Evolutionary conservation across 2,888 invertebrate genomes (phyloP).

Genomic region (Dascillus cervinus): DNA sequence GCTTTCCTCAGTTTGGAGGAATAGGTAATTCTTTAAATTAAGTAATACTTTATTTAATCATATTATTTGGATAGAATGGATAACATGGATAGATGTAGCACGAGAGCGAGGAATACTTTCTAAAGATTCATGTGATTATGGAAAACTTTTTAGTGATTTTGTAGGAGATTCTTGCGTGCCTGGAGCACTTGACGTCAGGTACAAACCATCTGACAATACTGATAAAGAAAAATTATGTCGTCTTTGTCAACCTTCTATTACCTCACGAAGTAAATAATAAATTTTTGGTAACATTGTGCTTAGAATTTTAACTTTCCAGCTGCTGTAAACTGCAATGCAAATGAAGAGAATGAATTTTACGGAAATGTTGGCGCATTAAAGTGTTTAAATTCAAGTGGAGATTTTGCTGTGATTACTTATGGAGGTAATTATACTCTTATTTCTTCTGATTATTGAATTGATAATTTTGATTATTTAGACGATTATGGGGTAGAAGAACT

Average conservation of each 20-base stretch:
- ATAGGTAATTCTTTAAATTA: conserved; percentile 44
- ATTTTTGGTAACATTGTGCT: not conserved
- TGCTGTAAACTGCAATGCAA: conserved; percentile 43
- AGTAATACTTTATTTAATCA: conserved; percentile 16
- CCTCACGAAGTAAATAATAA: conserved; percentile 9
- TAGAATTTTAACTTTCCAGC: conserved; percentile 9
- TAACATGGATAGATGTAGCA: conserved; percentile 52
- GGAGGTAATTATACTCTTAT: conserved; percentile 21
- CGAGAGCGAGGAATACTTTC: conserved; percentile 45
- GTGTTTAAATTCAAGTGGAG: conserved; percentile 49
- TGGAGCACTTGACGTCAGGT: conserved; percentile 47
- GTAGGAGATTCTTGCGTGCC: conserved; percentile 55
- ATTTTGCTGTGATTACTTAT: conserved; percentile 50
- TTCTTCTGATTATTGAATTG: not conserved
- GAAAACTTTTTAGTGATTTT: conserved; percentile 47
- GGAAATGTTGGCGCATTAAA: conserved; percentile 54
- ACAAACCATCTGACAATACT: conserved; percentile 34
- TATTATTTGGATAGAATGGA: no score
- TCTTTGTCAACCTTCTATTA: conserved; percentile 23
- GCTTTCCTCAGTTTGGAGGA: conserved; percentile 61
- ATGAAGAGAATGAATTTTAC: conserved; percentile 48
- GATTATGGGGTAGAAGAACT: conserved; percentile 5
- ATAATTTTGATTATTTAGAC: not conserved
- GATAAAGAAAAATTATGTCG: conserved; percentile 31
- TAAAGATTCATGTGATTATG: conserved; percentile 50